Percentiles rank a stretch among this genome's conserved stretches.
These are phyloP conservation scores for Nibea albiflora DNA, from an alignment of 2,113 vertebrate species.

Conservation along the genomic window DNA sequence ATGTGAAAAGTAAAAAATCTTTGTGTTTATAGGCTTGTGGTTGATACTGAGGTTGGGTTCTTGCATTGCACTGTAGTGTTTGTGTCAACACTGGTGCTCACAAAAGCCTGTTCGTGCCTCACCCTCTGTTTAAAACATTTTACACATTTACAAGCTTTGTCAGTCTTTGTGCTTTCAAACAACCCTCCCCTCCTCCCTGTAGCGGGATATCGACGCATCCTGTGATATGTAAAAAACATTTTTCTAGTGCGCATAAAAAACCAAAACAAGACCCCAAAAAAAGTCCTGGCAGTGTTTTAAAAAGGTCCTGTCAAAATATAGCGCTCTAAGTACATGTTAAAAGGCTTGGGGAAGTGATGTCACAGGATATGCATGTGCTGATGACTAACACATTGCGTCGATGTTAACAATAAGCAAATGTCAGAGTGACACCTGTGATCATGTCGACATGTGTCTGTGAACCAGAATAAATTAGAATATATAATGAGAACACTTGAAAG, in stretches of 20 bases:
- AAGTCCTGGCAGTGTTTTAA: slow-evolving; percentile 67
- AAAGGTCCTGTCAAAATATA: slow-evolving; percentile 74
- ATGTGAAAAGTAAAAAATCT: slow-evolving; percentile 15
- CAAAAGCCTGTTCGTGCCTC: slow-evolving; percentile 3
- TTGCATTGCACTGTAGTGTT: not conserved
- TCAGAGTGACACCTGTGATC: slow-evolving; percentile 67
- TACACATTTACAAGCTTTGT: slow-evolving; percentile 31
- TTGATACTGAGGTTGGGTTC: slow-evolving; percentile 20
- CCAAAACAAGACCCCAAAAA: slow-evolving; percentile 66
- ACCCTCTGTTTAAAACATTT: slow-evolving; percentile 25
- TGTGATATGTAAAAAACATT: slow-evolving; percentile 74
- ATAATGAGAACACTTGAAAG: slow-evolving; percentile 38
- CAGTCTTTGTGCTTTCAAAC: slow-evolving; percentile 41
- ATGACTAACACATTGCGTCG: slow-evolving; percentile 75
- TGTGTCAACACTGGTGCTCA: slow-evolving; percentile 2
- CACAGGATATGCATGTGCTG: slow-evolving; percentile 71
- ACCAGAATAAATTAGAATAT: slow-evolving; percentile 61
- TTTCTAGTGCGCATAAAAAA: slow-evolving; percentile 62
- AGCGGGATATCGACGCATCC: slow-evolving; percentile 53
- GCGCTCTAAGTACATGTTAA: slow-evolving; percentile 59
- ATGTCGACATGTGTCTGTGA: slow-evolving; percentile 32
- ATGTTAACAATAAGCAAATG: slow-evolving; percentile 53
- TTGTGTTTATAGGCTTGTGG: slow-evolving; percentile 24
- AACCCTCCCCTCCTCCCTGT: slow-evolving; percentile 24
- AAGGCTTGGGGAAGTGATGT: slow-evolving; percentile 75